Evolutionary conservation across 2,797 vertebrate species (phyloP).

Genomic region (Erethizon dorsatum): DNA sequence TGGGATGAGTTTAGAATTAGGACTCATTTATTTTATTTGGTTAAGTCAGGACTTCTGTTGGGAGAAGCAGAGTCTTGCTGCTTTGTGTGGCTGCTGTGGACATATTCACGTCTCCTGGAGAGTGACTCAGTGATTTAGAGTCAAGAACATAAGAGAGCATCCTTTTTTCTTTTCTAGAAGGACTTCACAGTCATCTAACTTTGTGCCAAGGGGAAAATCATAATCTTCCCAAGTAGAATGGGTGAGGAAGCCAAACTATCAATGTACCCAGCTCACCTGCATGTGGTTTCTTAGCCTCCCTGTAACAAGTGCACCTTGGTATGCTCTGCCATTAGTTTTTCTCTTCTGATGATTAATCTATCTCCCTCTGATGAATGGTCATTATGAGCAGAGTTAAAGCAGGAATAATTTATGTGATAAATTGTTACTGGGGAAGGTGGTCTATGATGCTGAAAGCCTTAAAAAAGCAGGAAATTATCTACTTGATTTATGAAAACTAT

Average conservation of each 20-base stretch:
- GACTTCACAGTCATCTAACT: too few relatives aligned
- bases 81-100: rapidly evolving
- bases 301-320: not conserved
- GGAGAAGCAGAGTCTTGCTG: not conserved
- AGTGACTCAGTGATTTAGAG: too few relatives aligned
- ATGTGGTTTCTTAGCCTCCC: too few relatives aligned
- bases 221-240: too few relatives aligned
- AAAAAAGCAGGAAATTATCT: constrained; percentile 13
- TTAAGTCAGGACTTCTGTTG: not conserved
- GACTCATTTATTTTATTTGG: not conserved
- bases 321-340: not conserved
- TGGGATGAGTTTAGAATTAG: not conserved
- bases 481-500: constrained; percentile 43
- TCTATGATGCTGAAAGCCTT: not conserved
- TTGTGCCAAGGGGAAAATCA: too few relatives aligned
- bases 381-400: constrained; percentile 62
- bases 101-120: too few relatives aligned
- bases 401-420: constrained; percentile 64
- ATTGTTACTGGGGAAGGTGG: constrained; percentile 53
- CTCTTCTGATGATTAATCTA: constrained; percentile 54
- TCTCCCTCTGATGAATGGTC: constrained; percentile 64
- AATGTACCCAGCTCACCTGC: too few relatives aligned
- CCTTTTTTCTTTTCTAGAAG: too few relatives aligned
- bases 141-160: too few relatives aligned
- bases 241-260: too few relatives aligned